Conservation (phyloP, 1,140 invertebrate genomes). For the Bradynema listronoti region DNA sequence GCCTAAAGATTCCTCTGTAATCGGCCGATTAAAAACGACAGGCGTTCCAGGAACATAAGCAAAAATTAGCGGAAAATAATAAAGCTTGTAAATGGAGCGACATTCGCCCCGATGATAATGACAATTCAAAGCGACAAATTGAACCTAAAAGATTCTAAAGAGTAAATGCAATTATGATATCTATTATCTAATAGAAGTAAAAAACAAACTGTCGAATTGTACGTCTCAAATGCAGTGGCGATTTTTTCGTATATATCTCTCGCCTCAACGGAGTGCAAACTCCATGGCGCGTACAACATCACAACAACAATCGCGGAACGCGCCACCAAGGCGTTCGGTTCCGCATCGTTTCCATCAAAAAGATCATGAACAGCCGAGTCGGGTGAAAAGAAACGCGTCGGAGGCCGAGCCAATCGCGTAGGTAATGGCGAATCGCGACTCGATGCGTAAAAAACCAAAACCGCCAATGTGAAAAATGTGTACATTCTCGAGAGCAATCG, state of each 20-base stretch:
- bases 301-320: conserved; percentile 25
- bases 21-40: conserved; percentile 9
- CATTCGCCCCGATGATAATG: conserved; percentile 25
- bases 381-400: conserved; percentile 11
- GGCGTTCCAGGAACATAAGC: conserved; percentile 14
- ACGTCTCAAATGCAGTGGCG: conserved; percentile 10
- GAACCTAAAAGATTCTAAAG: conserved; percentile 26
- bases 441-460: too few relatives aligned
- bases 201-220: not conserved
- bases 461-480: too few relatives aligned
- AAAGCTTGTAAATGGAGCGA: conserved; percentile 30
- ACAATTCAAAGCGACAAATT: conserved; percentile 28
- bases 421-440: too few relatives aligned
- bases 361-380: conserved; percentile 13
- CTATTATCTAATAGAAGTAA: not conserved
- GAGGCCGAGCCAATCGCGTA: conserved; percentile 2
- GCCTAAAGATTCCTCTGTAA: conserved; percentile 12
- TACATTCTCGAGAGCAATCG: too few relatives aligned
- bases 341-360: conserved; percentile 17
- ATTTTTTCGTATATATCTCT: conserved; percentile 9
- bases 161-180: too few relatives aligned
- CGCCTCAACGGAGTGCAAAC: conserved; percentile 36
- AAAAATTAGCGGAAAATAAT: conserved; percentile 31
- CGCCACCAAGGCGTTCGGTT: conserved; percentile 1
- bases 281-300: conserved; percentile 41